Evolutionary conservation across 2,113 vertebrate species (phyloP).

Genomic region (Octodon degus): DNA sequence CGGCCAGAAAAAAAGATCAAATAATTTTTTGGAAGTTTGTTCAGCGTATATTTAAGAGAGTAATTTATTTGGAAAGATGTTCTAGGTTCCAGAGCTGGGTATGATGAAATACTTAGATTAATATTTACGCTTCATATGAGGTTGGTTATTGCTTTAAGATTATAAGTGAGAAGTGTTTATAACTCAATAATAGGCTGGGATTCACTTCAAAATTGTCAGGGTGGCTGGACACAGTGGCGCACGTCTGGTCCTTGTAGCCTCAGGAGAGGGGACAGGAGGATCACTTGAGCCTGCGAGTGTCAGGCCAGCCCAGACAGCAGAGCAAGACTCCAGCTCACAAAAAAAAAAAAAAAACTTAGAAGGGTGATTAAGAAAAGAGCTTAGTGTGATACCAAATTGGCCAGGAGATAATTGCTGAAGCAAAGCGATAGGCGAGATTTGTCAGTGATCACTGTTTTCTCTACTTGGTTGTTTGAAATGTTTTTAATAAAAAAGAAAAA

Average conservation of each 20-base stretch:
- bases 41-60: background rate
- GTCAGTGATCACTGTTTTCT: background rate
- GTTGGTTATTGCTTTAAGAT: constrained; percentile 41
- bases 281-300: background rate
- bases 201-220: constrained; percentile 26
- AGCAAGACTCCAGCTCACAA: background rate
- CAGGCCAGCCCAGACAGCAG: background rate
- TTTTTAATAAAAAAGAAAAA: constrained; percentile 51
- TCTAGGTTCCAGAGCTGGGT: background rate
- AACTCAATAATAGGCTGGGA: constrained; percentile 34
- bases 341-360: background rate
- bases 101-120: constrained; percentile 32
- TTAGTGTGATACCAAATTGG: background rate
- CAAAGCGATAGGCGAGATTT: background rate
- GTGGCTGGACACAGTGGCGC: background rate
- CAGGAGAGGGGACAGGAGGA: background rate
- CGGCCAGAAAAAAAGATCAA: background rate
- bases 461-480: background rate
- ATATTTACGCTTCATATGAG: background rate
- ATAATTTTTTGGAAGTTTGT: constrained; percentile 44
- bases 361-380: background rate
- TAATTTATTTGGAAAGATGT: constrained; percentile 43
- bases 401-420: constrained; percentile 8
- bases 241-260: background rate
- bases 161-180: constrained; percentile 30